Base-by-base conservation (phyloP, 2,113 vertebrate species). In the Centropus bengalensis region DNA sequence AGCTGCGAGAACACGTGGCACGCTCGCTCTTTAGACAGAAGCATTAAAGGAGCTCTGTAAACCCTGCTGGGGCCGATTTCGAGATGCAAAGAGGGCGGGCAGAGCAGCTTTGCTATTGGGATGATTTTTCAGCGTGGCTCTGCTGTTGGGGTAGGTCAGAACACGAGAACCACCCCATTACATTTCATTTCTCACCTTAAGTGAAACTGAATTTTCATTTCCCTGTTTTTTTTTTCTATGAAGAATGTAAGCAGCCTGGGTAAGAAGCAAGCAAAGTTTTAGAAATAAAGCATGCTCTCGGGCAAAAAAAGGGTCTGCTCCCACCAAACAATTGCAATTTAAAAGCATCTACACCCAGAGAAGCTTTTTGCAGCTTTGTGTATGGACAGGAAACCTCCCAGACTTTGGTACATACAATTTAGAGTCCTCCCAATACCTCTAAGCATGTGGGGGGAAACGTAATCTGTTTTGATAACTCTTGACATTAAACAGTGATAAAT, bases 401-500 rank as follows among this genome's bases (percentile, higher is more conserved):
- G 87, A 88, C 80, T 38, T 60, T 0, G 1, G 58, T 12, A 51
- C 58, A 28, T 6, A 45, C 47, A 80, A 33, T 16, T 55, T 54
- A 38, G 82, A 78, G 56, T 26, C 74, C 80, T 51, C 13, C 86
- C 22, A 40, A 90, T 96, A 87, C 91, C 93, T 94, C 83, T 68
- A 76, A 91, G 74, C 36, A 36, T 8, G 36, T 1, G 33, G 10
- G 24, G 62, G n/a, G 27, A 59, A 45, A 45, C 5, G 12, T n/a
- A 94, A 90, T 93, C 76, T 58, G 74, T 95, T 96, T 94, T 85
- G 82, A 91, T 91, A 95, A 95, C 56, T 89, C 94, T 36, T 91
- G 94, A 94, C 95, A 89, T 77, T 93, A 91, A 97, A 32, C 60
- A 96, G 94, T 66, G 87, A 96, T 97, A 94, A 97, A 95, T 95